A percentile compares a stretch with the other conserved stretches of the same genome.
phyloP scores from a whole-genome alignment of 2,888 invertebrate genomes.

The Aelia acuminata region DNA sequence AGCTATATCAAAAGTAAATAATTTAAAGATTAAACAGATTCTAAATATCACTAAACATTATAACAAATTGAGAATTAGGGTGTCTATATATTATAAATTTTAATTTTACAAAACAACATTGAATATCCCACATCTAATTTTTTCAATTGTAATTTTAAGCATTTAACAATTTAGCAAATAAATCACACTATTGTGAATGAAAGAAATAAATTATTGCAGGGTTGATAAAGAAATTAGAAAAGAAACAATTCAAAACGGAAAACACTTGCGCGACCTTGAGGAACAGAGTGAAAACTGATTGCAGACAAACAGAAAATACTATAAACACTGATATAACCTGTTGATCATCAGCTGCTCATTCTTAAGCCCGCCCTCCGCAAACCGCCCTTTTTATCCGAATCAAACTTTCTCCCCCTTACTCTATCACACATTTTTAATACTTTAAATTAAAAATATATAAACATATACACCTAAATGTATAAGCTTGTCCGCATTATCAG shows the following conservation, averaged over 20 bases:
- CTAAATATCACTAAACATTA: neutral
- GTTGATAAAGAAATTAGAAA: neutral
- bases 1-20: no score
- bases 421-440: neutral
- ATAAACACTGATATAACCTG: conserved; percentile 51
- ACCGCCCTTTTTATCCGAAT: neutral
- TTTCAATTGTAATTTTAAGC: neutral
- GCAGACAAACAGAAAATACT: conserved; percentile 49
- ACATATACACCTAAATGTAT: no score
- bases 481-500: neutral
- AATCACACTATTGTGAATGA: no score
- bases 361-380: conserved; percentile 40
- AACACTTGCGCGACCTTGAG: conserved; percentile 33
- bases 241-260: neutral
- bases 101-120: neutral
- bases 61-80: neutral
- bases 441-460: no score
- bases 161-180: neutral
- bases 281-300: conserved; percentile 45
- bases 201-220: neutral
- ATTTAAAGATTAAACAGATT: no score
- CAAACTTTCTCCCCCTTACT: neutral
- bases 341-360: conserved; percentile 31
- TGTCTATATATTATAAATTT: neutral
- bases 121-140: neutral